Evolutionary conservation across 2,113 vertebrate genomes (phyloP), one percentile per base, ranked within the genome.

Genomic region (Esox niger): DNA sequence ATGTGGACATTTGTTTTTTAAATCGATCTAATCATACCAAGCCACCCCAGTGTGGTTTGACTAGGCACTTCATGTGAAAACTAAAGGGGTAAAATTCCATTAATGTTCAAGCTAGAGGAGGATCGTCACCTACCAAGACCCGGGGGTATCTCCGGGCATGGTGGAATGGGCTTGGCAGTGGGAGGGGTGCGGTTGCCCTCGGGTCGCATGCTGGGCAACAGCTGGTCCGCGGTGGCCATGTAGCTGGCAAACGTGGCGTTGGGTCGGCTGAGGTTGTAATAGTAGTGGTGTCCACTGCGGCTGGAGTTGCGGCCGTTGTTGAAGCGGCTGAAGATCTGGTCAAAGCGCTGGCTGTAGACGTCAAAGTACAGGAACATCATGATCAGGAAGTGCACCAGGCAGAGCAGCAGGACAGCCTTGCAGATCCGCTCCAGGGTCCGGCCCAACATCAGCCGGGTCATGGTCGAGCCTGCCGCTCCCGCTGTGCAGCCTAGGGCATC

Each of bases 351-450:
- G 63, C 95, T 90, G 33, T 98, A 99, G 81, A 99, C 95, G 0
- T 99, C 97, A 0, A 99, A 98, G 91, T 99, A 99, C 75, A 99
- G 92, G 85, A 99, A 97, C 94, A 97, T 96, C 84, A 98, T 97
- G 83, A 99, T 96, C 67, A 98, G 90, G 0, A 98, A 99, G 90
- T 99, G 97, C 79, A 99, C 92, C 81, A 98, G 88, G 92, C 97
- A 99, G 69, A 99, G 94, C 81, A 99, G 91, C 85, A 99, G 92
- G 85, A 99, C 96, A 0, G 95, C 97, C 91, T 99, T 99, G 91
- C 97, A 99, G 90, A 99, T 94, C 82, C 96, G 95, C 95, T 99
- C 97, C 93, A 99, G 93, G 86, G 96, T 99, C 78, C 95, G 93
- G 81, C 96, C 97, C 90, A 99, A 90, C 91, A 96, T 94, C 94